Evolutionary conservation across 2,888 invertebrate species (phyloP).

Genomic region (Agrochola circellaris): DNA sequence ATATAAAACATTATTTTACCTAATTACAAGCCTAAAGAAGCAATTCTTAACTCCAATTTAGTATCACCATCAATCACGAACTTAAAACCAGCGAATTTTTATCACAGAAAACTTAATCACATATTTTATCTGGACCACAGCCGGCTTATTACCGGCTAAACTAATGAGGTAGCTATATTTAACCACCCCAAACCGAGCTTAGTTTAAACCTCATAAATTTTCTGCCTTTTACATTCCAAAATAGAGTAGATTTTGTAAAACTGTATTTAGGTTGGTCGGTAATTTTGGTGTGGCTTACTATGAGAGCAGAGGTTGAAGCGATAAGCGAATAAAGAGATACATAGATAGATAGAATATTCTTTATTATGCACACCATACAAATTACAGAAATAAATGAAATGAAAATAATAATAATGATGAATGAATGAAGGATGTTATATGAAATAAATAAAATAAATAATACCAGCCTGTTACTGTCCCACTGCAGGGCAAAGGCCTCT

Average conservation of each 20-base stretch:
- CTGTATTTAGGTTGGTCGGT: background rate
- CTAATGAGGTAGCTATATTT: constrained; percentile 59
- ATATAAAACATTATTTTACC: background rate
- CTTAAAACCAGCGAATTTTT: constrained; percentile 28
- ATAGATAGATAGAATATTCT: no score
- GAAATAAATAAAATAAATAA: no score
- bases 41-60: constrained; percentile 17
- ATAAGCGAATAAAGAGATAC: background rate
- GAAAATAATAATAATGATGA: no score
- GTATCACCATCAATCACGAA: constrained; percentile 29
- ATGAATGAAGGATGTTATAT: no score
- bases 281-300: background rate
- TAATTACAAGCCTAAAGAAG: constrained; percentile 10
- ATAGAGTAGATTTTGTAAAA: constrained; percentile 23
- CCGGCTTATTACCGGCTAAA: constrained; percentile 55
- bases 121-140: constrained; percentile 53
- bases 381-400: no score
- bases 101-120: constrained; percentile 39
- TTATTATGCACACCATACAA: no score
- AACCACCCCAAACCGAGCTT: constrained; percentile 41
- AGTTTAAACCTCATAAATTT: constrained; percentile 54
- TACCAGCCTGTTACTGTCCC: no score
- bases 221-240: constrained; percentile 34
- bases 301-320: background rate
- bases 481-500: no score